Percentiles rank a stretch among this genome's conserved stretches.
phyloP scores from a whole-genome alignment of 2,888 invertebrate genomes.

The Bugula neritina region DNA sequence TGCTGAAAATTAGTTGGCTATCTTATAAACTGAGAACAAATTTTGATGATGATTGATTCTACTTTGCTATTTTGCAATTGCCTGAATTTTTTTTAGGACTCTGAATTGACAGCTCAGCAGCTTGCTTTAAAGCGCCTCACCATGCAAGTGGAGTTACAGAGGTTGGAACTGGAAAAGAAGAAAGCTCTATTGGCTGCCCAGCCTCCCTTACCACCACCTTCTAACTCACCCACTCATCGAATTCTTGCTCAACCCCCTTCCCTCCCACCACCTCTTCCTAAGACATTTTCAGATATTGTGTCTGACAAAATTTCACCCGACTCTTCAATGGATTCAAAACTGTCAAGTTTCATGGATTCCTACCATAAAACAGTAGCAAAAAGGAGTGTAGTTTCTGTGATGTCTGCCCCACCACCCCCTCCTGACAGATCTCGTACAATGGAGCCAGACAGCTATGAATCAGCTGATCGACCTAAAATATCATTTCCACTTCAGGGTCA shows the following conservation, averaged over 20 bases:
- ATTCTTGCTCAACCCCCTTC: not conserved
- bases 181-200: not conserved
- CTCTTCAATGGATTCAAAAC: not conserved
- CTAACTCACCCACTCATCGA: not conserved
- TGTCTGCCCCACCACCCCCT: not conserved
- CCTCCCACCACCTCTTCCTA: not conserved
- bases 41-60: too few relatives aligned
- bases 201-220: not conserved
- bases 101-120: slow-evolving; percentile 23
- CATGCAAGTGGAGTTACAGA: not conserved
- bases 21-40: too few relatives aligned
- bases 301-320: not conserved
- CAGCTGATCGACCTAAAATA: not conserved
- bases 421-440: not conserved
- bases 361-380: not conserved
- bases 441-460: too few relatives aligned
- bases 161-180: not conserved
- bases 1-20: too few relatives aligned
- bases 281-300: not conserved
- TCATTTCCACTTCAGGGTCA: not conserved
- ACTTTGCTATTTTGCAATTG: not conserved
- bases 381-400: not conserved
- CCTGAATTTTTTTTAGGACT: slow-evolving; percentile 7
- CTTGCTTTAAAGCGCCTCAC: slow-evolving; percentile 7
- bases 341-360: not conserved